Evolutionary conservation across 2,888 invertebrate species (phyloP).

Genomic region (Xylocampa areola): DNA sequence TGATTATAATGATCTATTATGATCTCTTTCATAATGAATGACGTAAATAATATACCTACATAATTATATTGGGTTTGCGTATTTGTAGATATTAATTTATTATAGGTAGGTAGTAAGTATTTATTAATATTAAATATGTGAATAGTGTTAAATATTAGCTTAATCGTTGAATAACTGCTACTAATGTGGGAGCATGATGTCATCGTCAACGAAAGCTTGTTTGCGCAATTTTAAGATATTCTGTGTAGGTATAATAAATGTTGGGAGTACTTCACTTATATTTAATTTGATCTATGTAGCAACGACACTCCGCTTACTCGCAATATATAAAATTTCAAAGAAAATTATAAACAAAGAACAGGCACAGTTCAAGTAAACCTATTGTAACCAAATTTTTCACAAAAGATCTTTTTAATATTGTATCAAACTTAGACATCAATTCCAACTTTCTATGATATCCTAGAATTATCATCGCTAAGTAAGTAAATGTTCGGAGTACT

Average conservation of each 20-base stretch:
- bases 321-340: neutral
- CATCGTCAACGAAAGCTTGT: constrained; percentile 49
- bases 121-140: constrained; percentile 12
- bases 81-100: neutral
- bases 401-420: no score
- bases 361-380: no score
- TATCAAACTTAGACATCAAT: neutral
- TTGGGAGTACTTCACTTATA: neutral
- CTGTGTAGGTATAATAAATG: neutral
- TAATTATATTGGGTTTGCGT: no score
- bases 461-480: constrained; percentile 5
- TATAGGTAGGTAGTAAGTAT: no score
- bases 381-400: no score
- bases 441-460: constrained; percentile 9
- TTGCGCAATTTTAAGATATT: constrained; percentile 30
- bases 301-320: constrained; percentile 10
- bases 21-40: no score
- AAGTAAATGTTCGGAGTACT: neutral
- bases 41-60: no score
- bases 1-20: no score
- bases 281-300: constrained; percentile 8
- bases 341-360: constrained; percentile 4
- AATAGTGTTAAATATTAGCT: constrained; percentile 25
- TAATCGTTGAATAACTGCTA: constrained; percentile 43
- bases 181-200: constrained; percentile 53